Base-by-base conservation (phyloP, 2,113 vertebrate species). In the Mobula hypostoma region DNA sequence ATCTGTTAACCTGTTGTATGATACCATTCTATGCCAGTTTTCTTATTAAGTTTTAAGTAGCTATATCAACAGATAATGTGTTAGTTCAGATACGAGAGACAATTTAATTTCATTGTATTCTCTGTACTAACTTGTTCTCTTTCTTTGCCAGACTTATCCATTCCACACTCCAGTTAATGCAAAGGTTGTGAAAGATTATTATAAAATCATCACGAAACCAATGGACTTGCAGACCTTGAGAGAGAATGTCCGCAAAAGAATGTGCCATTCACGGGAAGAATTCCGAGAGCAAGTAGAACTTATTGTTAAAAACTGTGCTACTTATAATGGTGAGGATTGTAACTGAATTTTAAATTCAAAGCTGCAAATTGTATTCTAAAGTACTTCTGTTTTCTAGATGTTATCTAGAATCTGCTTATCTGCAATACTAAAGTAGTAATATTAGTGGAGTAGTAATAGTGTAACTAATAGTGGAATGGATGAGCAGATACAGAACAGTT, bases 181-280 rank as follows among this genome's bases (percentile, higher is more conserved):
- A 74, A 99, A 99, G 95, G 97, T 99, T 80, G 99, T 99, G 94
- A 99, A 99, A 95, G 99, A 99, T 95, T 99, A 99, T 95, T 99
- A 99, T 19, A 99, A 99, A 96, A 99, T 99, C 94, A 99, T 99
- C 94, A 98, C 97, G 0, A 97, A 98, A 72, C 99, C 99, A 7
- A 99, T 99, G 99, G 99, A 99, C 95, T 96, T 99, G 94, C 99
- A 99, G 96, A 99, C 98, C 0, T 96, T 99, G 94, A 97, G 99
- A 78, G 98, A 99, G 95, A 99, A 99, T 0, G 98, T 99, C 68
- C 98, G 99, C 0, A 99, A 98, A 95, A 96, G 98, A 29, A 97
- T 98, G 95, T 99, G 99, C 94, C 98, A 98, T 0, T 99, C 99
- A 5, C 97, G 99, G 48, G 98, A 99, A 94, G 99, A 99, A 96